These are phyloP conservation scores for Penelope pileata DNA, from an alignment of 2,113 vertebrate genomes.

Conservation along the genomic window DNA sequence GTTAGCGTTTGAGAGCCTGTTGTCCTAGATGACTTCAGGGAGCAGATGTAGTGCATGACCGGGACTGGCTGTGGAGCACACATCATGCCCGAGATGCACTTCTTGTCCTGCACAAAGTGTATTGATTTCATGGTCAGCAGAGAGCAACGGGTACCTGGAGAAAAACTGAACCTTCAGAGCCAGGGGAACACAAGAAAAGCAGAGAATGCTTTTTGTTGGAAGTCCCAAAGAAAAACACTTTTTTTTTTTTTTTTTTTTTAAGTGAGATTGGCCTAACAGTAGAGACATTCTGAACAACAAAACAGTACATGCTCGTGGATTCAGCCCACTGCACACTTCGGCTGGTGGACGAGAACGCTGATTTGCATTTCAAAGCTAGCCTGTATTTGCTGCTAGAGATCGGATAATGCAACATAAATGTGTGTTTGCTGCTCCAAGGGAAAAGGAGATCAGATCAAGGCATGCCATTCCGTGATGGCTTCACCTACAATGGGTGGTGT, in stretches of 20 bases:
- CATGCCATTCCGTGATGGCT: accelerated
- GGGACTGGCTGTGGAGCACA: neutral
- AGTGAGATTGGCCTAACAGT: neutral
- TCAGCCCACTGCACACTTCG: neutral
- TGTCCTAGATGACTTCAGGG: neutral
- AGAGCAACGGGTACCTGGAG: neutral
- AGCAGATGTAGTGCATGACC: neutral
- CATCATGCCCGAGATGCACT: neutral
- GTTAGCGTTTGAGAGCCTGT: neutral
- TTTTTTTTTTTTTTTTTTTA: too few species aligned
- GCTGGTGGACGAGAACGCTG: neutral
- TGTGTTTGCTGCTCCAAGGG: neutral
- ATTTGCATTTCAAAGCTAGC: slow-evolving; percentile 54
- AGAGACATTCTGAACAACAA: neutral
- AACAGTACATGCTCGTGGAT: neutral
- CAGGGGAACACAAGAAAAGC: neutral
- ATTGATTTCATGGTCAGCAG: neutral
- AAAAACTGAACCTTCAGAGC: neutral
- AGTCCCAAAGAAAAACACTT: accelerated
- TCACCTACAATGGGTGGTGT: accelerated
- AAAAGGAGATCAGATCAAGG: neutral
- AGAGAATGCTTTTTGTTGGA: neutral
- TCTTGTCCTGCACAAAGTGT: neutral
- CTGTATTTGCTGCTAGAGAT: slow-evolving; percentile 23
- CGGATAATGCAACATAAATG: slow-evolving; percentile 6